A percentile compares a stretch with the other conserved stretches of the same genome.
phyloP scores from a whole-genome alignment of 2,113 vertebrate species.

The Laticauda laticaudata region DNA sequence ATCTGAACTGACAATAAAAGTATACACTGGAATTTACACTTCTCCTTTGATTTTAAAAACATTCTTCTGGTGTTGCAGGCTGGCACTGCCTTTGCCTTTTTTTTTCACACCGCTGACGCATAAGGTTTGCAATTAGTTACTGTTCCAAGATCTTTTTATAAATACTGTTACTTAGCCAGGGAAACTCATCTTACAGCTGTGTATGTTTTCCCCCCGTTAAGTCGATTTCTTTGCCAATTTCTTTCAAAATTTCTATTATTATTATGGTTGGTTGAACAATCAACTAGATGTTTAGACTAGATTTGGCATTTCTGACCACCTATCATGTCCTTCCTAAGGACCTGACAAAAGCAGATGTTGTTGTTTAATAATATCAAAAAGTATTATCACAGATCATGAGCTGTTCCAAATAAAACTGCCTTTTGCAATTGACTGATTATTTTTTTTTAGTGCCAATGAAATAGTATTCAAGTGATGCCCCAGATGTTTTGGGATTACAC shows the following conservation, averaged over 20 bases:
- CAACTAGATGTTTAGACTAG: background rate
- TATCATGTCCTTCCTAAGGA: background rate
- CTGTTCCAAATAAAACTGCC: background rate
- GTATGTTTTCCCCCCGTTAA: background rate
- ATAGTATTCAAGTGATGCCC: background rate
- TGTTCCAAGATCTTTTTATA: background rate
- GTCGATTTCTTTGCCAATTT: background rate
- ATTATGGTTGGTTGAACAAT: background rate
- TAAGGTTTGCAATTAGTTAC: background rate
- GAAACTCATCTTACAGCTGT: background rate
- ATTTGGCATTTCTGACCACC: background rate
- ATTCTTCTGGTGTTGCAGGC: background rate
- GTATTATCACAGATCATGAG: background rate
- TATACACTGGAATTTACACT: background rate
- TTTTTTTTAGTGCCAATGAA: background rate
- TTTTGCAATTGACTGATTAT: background rate
- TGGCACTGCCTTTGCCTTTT: background rate
- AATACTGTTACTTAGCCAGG: background rate
- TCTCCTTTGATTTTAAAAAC: background rate
- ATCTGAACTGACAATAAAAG: background rate
- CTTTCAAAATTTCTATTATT: background rate
- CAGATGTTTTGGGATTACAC: background rate
- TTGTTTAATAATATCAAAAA: background rate
- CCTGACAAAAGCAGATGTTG: background rate
- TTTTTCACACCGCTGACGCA: background rate